phyloP scores from a whole-genome alignment of 2,797 vertebrate genomes.

The Parauchenoglanis ngamensis region DNA sequence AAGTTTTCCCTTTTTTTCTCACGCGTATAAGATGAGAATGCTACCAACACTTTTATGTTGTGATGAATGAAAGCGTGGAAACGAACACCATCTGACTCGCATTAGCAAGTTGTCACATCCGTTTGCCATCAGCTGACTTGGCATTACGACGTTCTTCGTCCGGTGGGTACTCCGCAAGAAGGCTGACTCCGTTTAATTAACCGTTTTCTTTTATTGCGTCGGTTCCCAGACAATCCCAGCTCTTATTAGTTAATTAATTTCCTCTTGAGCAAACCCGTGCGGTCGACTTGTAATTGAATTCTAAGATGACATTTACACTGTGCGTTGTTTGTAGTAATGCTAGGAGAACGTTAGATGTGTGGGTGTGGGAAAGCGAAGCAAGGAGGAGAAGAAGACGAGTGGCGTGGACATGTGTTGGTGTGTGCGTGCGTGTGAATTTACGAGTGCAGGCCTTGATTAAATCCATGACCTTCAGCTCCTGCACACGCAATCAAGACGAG shows the following conservation, averaged over 20 bases:
- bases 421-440: conserved; percentile 64
- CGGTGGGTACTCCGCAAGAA: conserved; percentile 15
- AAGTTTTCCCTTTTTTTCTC: background rate
- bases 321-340: conserved; percentile 21
- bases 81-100: background rate
- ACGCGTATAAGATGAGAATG: background rate
- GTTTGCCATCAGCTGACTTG: conserved; percentile 1
- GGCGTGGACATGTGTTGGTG: conserved; percentile 7
- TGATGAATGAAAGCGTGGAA: background rate
- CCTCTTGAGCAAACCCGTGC: conserved; percentile 32
- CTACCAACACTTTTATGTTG: background rate
- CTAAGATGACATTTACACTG: conserved; percentile 27
- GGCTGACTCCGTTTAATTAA: conserved; percentile 33
- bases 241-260: conserved; percentile 49
- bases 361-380: background rate
- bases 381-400: background rate
- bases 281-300: conserved; percentile 45
- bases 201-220: background rate
- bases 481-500: conserved; percentile 70
- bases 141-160: background rate
- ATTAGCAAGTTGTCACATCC: conserved; percentile 16
- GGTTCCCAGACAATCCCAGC: conserved; percentile 31
- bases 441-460: conserved; percentile 76
- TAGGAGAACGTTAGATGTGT: background rate
- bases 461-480: conserved; percentile 76